Percentiles rank a stretch among this genome's conserved stretches.
Conservation (phyloP, 2,113 vertebrate genomes). For the Hystrix brachyura region DNA sequence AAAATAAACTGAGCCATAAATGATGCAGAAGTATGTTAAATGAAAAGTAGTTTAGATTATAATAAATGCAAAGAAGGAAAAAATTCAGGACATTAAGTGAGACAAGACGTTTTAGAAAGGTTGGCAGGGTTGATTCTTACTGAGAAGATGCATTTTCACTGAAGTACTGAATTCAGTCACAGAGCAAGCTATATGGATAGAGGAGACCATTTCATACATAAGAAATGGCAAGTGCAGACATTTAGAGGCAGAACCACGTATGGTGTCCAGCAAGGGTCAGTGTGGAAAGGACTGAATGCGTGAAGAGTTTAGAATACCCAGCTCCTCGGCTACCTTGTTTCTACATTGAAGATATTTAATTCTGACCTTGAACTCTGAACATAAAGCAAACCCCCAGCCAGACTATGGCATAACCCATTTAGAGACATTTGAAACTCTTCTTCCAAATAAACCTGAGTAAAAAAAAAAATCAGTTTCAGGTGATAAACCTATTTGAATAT, state of each 20-base stretch:
- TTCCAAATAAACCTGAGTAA: neutral
- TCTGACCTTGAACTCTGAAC: neutral
- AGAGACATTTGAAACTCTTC: neutral
- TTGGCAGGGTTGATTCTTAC: too few species aligned
- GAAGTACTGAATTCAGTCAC: neutral
- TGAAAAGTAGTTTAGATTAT: neutral
- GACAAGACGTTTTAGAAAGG: neutral
- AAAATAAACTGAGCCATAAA: constrained; percentile 27
- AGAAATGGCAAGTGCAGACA: neutral
- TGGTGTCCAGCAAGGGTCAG: neutral
- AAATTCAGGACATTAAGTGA: neutral
- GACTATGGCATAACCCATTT: neutral
- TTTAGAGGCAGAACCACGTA: neutral
- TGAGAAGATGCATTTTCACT: neutral
- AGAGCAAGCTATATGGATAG: neutral
- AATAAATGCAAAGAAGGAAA: neutral
- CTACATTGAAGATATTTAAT: neutral
- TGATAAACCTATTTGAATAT: constrained; percentile 44
- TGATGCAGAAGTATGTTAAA: neutral
- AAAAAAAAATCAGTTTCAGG: neutral
- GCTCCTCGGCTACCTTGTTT: neutral
- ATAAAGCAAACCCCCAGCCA: neutral
- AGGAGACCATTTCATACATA: neutral
- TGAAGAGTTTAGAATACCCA: neutral
- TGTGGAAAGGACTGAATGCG: neutral